Percentiles rank a stretch among this genome's conserved stretches.
Conservation (phyloP, 2,113 vertebrate genomes). For the Elgaria multicarinata region DNA sequence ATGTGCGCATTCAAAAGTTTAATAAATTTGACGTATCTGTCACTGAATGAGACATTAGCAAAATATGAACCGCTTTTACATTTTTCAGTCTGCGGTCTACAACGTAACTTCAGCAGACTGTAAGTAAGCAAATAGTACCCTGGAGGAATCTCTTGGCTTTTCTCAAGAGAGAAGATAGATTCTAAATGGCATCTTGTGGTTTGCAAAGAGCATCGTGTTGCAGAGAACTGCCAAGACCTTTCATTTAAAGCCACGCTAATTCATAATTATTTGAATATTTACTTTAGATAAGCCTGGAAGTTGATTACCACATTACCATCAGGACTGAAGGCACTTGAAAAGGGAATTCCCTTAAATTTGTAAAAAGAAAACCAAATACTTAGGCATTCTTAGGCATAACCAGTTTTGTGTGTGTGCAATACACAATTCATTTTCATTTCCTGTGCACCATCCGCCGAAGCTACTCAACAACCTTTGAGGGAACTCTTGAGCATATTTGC, state of each 20-base stretch:
- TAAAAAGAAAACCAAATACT: not conserved
- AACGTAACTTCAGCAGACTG: not conserved
- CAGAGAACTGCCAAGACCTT: not conserved
- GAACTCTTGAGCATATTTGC: too few species aligned
- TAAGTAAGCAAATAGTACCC: not conserved
- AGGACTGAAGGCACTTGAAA: not conserved
- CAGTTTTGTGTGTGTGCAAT: not conserved
- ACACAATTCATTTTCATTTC: not conserved
- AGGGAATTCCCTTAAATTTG: not conserved
- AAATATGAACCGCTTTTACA: not conserved
- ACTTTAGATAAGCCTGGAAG: not conserved
- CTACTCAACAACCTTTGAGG: not conserved
- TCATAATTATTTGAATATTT: not conserved
- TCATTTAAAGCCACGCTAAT: constrained; percentile 2
- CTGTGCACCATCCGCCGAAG: not conserved
- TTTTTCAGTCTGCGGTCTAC: constrained; percentile 6
- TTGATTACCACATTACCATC: not conserved
- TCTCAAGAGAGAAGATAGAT: not conserved
- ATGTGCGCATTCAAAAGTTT: constrained; percentile 18
- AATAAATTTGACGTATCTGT: constrained; percentile 5
- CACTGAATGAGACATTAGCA: constrained; percentile 8
- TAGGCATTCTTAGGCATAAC: not conserved
- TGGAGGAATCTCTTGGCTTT: not conserved
- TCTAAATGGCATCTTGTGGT: not conserved
- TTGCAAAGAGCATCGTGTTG: constrained; percentile 10